phyloP scores from a whole-genome alignment of 2,113 vertebrate species.

The Erpornis zantholeuca region DNA sequence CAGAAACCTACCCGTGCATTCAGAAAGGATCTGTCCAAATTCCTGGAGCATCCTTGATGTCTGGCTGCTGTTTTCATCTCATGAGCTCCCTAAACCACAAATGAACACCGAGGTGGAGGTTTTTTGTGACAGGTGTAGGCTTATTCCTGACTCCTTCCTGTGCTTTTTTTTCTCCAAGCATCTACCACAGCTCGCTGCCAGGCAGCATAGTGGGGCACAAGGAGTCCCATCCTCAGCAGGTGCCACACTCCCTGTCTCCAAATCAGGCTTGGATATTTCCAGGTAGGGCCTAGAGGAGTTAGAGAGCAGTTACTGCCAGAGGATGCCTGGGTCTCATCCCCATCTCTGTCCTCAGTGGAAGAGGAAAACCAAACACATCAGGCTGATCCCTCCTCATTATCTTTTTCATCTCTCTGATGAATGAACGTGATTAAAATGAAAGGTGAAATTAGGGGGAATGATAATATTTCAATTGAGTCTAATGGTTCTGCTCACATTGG shows the following conservation, averaged over 20 bases:
- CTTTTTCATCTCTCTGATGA: background rate
- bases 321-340: background rate
- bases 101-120: background rate
- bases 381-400: background rate
- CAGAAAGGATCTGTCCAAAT: background rate
- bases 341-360: fast-evolving
- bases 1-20: background rate
- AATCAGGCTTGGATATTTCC: background rate
- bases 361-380: background rate
- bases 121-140: background rate
- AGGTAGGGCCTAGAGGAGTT: background rate
- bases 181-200: fast-evolving
- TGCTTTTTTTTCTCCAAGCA: background rate
- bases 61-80: background rate
- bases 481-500: background rate
- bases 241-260: background rate
- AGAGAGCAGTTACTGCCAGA: background rate
- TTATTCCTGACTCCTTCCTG: background rate
- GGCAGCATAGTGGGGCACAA: background rate
- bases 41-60: background rate
- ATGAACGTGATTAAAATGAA: background rate
- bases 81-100: background rate
- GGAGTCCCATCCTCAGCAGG: background rate
- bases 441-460: background rate
- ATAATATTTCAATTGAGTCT: background rate